A percentile compares a stretch with the other conserved stretches of the same genome.
Conservation (phyloP, 1,140 invertebrate genomes). For the Achatina immaculata region DNA sequence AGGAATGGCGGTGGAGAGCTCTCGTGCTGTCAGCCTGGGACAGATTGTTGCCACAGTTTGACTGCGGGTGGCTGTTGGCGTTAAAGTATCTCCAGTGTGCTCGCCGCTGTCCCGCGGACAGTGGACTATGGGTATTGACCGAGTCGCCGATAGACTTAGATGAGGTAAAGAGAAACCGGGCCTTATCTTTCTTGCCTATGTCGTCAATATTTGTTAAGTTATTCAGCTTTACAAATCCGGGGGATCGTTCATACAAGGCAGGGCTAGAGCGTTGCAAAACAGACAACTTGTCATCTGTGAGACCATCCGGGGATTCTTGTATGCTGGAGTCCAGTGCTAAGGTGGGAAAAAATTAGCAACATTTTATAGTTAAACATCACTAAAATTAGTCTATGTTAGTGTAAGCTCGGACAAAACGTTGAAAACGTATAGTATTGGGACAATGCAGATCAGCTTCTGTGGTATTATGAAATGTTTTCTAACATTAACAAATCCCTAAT, state of each 20-base stretch:
- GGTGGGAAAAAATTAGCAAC: neutral
- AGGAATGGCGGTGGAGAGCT: slow-evolving; percentile 30
- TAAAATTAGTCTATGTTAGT: no score
- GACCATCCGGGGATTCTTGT: neutral
- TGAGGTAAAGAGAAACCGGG: slow-evolving; percentile 7
- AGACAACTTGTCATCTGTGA: slow-evolving; percentile 34
- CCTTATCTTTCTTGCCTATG: slow-evolving; percentile 77
- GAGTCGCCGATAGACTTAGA: neutral
- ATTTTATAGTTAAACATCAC: no score
- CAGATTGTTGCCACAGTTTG: slow-evolving; percentile 37
- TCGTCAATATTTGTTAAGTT: slow-evolving; percentile 77
- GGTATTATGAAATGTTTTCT: no score
- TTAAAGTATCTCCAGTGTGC: slow-evolving; percentile 39
- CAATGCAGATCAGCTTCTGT: no score
- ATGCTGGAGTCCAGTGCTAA: neutral
- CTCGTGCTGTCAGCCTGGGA: slow-evolving; percentile 8
- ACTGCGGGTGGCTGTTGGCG: slow-evolving; percentile 38
- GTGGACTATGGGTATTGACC: neutral
- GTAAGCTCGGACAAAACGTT: no score
- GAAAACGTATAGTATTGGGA: no score
- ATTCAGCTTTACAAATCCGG: slow-evolving; percentile 71
- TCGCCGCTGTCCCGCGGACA: slow-evolving; percentile 28
- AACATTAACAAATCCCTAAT: no score
- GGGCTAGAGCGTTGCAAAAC: slow-evolving; percentile 49
- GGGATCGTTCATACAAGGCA: slow-evolving; percentile 47